Evolutionary conservation across 2,113 vertebrate species (phyloP), one percentile per base, ranked within the genome.

Genomic region (Cardinalis cardinalis): DNA sequence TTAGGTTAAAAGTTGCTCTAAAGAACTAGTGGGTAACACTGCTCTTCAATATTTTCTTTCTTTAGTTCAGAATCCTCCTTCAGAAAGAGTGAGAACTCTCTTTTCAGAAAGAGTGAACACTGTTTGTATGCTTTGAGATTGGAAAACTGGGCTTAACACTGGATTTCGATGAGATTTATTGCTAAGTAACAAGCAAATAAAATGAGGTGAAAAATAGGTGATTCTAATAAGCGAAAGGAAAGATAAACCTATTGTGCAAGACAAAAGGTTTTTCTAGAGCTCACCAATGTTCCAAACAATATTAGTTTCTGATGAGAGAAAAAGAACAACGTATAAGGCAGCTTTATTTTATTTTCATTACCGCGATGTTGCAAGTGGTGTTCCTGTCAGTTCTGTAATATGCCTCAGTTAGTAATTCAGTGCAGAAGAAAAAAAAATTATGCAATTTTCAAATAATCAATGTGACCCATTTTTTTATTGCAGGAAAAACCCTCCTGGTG

Each of bases 281-380:
- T 87, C 26, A 60, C 24, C 29, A 18, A 8, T 52, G 16, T 6
- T 89, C 56, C 73, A 85, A 87, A 85, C 41, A 73, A 59, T 53
- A 70, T 31, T 79, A 18, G 28, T 44, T 95, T 86, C 23, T 77
- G 44, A 46, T 17, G 24, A 85, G 28, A 91, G 48, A 55, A 70
- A 87, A 70, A 70, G 23, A 81, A 29, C 14, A 70, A 76, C 78
- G 60, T n/a, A 56, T 10, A 69, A 83, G 38, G 10, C 31, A 63
- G 29, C 14, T 76, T 83, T 77, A 70, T 92, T 94, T 91, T n/a
- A 83, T 79, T 94, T 94, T 77, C 49, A 41, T 80, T 89, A 21
- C 41, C 14, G 28, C 38, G 68, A 36, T 49, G 18, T 66, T 91
- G 49, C 38, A 80, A 89, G 29, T 34, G 52, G 12, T 85, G 48